Conservation (phyloP, 2,888 invertebrate species). For the Mellilla xanthometata region DNA sequence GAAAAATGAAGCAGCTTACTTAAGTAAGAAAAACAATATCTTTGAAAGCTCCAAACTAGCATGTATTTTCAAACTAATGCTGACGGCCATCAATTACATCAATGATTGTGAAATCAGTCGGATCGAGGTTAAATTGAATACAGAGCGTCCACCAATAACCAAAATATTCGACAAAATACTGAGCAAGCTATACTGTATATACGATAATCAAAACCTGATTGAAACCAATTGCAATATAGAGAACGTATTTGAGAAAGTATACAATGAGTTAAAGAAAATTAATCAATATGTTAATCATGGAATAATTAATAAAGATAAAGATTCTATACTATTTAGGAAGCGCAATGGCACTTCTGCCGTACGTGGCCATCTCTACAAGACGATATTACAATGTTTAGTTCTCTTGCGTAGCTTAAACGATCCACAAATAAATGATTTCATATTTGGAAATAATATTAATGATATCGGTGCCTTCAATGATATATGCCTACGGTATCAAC, state of each 20-base stretch:
- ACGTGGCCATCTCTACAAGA: conserved; percentile 32
- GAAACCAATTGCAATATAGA: conserved; percentile 8
- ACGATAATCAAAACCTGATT: background rate
- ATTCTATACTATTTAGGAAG: conserved; percentile 16
- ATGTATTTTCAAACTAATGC: background rate
- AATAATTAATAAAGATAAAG: background rate
- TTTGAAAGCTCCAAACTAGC: background rate
- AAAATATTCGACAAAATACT: background rate
- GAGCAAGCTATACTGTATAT: background rate
- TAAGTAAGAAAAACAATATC: background rate
- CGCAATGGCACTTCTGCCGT: conserved; percentile 27
- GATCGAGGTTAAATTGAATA: background rate
- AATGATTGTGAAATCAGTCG: background rate
- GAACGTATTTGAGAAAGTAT: conserved; percentile 1
- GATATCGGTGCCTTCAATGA: conserved; percentile 47
- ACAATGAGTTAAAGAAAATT: background rate
- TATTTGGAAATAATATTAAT: conserved; percentile 42
- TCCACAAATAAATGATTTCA: conserved; percentile 34
- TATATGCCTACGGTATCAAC: conserved; percentile 39
- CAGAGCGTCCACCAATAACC: background rate
- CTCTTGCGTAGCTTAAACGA: conserved; percentile 38
- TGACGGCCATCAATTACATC: background rate
- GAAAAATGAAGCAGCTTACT: background rate
- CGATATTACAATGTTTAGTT: conserved; percentile 40
- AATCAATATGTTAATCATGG: background rate